A percentile compares a stretch with the other conserved stretches of the same genome.
Evolutionary conservation across 2,797 vertebrate species (phyloP).

Genomic region (Centroberyx gerrardi): DNA sequence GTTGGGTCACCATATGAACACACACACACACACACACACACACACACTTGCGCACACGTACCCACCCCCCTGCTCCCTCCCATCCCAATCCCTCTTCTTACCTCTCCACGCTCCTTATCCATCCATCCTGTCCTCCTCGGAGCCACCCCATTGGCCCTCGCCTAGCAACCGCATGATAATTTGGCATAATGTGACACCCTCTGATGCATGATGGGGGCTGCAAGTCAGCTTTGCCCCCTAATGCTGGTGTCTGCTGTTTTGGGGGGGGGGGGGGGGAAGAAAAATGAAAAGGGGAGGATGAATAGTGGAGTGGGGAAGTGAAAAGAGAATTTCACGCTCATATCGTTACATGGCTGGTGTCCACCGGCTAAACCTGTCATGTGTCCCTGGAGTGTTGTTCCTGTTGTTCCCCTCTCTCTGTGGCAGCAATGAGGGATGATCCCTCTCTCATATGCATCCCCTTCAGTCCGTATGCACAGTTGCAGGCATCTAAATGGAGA

Average conservation of each 20-base stretch:
- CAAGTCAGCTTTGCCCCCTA: slow-evolving; percentile 62
- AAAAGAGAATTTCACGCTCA: slow-evolving; percentile 79
- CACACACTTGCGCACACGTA: slow-evolving; percentile 39
- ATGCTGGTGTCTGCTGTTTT: slow-evolving; percentile 61
- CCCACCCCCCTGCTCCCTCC: slow-evolving; percentile 51
- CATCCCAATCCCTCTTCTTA: slow-evolving; percentile 65
- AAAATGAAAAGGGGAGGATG: slow-evolving; percentile 62
- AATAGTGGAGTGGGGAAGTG: slow-evolving; percentile 60
- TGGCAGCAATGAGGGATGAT: slow-evolving; percentile 52
- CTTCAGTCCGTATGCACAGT: slow-evolving; percentile 41
- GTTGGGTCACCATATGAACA: slow-evolving; percentile 50
- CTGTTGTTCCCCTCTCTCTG: slow-evolving; percentile 26
- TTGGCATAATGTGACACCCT: slow-evolving; percentile 86
- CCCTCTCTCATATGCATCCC: slow-evolving; percentile 52
- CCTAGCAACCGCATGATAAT: slow-evolving; percentile 87
- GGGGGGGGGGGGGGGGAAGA: slow-evolving; percentile 58
- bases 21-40: slow-evolving; percentile 28
- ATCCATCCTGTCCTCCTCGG: slow-evolving; percentile 72
- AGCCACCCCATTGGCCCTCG: slow-evolving; percentile 79
- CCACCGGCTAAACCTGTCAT: slow-evolving; percentile 73
- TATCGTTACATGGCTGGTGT: slow-evolving; percentile 77
- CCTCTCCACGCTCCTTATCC: slow-evolving; percentile 78
- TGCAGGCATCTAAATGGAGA: slow-evolving; percentile 32
- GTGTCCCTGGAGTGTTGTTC: slow-evolving; percentile 64
- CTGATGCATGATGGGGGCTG: slow-evolving; percentile 81